These are phyloP conservation scores for Clarias fuscus DNA, from an alignment of 2,797 vertebrate genomes.

Conservation along the genomic window DNA sequence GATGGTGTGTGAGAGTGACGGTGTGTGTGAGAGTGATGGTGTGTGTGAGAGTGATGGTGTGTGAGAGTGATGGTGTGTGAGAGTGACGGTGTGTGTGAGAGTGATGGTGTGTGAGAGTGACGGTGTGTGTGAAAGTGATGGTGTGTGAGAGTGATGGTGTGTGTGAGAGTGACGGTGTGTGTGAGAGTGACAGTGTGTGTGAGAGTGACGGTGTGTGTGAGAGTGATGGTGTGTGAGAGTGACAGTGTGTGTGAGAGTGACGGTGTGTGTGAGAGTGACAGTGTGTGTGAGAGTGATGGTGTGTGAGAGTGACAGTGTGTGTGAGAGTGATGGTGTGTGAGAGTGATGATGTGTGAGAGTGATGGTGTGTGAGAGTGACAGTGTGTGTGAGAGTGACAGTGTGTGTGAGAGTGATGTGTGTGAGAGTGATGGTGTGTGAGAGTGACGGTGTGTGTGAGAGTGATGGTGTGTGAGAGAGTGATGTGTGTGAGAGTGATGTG, in stretches of 20 bases:
- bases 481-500: conserved; percentile 2
- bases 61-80: neutral
- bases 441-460: neutral
- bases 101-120: too few relatives aligned
- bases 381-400: too few relatives aligned
- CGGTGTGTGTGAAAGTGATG: too few relatives aligned
- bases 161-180: neutral
- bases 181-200: neutral
- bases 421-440: neutral
- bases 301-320: neutral
- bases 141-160: neutral
- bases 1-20: neutral
- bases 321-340: neutral
- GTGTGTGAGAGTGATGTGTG: neutral
- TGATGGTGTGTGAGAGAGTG: neutral
- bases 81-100: neutral
- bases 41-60: neutral
- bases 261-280: neutral
- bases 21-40: neutral
- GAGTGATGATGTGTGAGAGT: neutral
- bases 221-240: neutral
- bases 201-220: neutral
- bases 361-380: neutral
- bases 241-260: too few relatives aligned
- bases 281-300: too few relatives aligned